Evolutionary conservation across 2,113 vertebrate species (phyloP), one percentile per base, ranked within the genome.

Genomic region (Penelope pileata): DNA sequence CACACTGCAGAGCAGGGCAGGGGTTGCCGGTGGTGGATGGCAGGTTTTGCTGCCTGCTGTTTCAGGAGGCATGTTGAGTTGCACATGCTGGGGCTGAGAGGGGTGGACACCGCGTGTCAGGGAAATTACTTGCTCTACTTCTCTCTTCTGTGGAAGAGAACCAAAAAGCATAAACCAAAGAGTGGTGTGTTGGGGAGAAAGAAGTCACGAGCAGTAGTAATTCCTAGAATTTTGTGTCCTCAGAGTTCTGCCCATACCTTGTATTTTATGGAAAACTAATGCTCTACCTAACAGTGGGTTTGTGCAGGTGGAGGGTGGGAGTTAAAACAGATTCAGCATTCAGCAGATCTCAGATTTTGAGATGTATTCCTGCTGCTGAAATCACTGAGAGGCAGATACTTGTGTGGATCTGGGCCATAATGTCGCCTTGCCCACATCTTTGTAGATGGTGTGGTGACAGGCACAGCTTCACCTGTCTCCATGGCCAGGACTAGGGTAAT

Each of bases 1-100:
- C 0, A 0, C 21, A 6, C 30, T 76, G 34, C 22, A 26, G 38
- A 77, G 32, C 1, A 1, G 53, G 2, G 1, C 66, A 40, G 59
- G 48, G 53, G 30, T 62, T 83, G 60, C n/a, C 1, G 1, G 16
- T 21, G 48, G 2, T 51, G 19, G 38, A 59, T 32, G 48, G 67
- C 12, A 26, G 58, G 1, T 51, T n/a, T 40, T 72, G 10, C 42
- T 62, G 0, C 14, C 15, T 29, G 48, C 2, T 4, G 34, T 58
- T 84, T 68, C 53, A 63, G 48, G 47, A 90, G 54, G 18, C 10
- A 2, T 1, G 2, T 63, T 23, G 40, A 36, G 66, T 81, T 29
- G 48, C 73, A 43, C 43, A 27, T 82, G 38, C n/a, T 76, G 30
- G n/a, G 32, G 27, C 53, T 68, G 30, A 73, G n/a, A 43, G 54